Base-by-base conservation (phyloP, 2,113 vertebrate species). In the Myrmophylax atrothorax region DNA sequence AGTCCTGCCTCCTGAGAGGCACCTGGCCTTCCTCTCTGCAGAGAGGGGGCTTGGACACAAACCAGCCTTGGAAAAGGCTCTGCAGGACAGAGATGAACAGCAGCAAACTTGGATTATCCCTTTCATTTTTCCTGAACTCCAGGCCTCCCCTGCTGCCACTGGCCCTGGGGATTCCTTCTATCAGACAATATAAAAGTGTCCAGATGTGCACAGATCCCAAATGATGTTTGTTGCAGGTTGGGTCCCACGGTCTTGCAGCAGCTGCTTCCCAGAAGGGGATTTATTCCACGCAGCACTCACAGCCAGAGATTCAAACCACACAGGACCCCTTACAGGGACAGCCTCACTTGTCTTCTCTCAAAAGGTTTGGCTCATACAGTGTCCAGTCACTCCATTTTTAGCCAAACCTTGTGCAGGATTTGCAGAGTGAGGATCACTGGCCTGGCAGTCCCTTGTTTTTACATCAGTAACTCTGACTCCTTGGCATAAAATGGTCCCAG, bases 201-300 rank as follows among this genome's bases (percentile, higher is more conserved):
- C 56, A 81, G 60, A 8, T 1, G 2, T 1, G 1, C n/a, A 38
- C 2, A 31, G 49, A 24, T 35, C 31, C 33, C 26, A 47, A 70
- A 63, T 40, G 46, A 59, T 26, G 16, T 38, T 82, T 0, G 0
- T 3, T 22, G 40, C n/a, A 81, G 37, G 40, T 59, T 49, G 55
- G 52, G 33, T 56, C 33, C 31, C 0, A 0, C 3, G 9, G 14
- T 28, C 38, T 24, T 24, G 29, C 23, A 49, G 52, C 64, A 56
- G 52, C 68, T 50, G 35, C n/a, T 66, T 76, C 80, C 46, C 55
- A 50, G 42, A 52, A 75, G 16, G 18, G 77, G 18, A 53, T 59
- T 91, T 69, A 46, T 46, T 62, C 49, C 47, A 6, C 1, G 14
- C 4, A 23, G 37, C 46, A 46, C 18, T 10, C 1, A 18, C 3